Conservation (phyloP, 2,797 vertebrate genomes). For the Chrysocyon brachyurus region DNA sequence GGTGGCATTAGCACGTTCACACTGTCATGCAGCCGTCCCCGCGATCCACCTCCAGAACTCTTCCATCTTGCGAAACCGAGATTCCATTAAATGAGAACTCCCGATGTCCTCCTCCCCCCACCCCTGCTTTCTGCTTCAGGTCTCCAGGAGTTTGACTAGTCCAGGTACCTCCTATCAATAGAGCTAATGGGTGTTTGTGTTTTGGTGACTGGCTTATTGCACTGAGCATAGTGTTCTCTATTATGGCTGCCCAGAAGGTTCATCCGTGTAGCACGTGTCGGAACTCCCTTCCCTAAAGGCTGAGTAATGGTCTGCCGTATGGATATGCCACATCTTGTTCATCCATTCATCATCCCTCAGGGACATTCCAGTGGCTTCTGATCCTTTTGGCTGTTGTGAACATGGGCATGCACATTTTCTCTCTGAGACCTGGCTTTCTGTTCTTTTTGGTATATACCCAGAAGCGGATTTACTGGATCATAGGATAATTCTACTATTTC, state of each 20-base stretch:
- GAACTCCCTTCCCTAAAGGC: not conserved
- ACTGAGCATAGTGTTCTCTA: no score
- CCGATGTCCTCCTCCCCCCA: not conserved
- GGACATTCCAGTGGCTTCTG: not conserved
- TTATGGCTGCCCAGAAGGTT: not conserved
- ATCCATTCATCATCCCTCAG: not conserved
- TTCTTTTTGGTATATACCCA: not conserved
- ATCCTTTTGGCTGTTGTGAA: rapidly evolving
- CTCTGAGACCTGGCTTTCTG: not conserved
- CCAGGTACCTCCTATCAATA: not conserved
- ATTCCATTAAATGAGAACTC: not conserved
- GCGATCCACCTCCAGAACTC: not conserved
- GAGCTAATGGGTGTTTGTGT: not conserved
- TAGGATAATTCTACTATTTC: not conserved
- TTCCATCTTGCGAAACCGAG: not conserved
- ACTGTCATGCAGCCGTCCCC: not conserved
- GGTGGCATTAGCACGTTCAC: no score
- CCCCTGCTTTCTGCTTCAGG: not conserved
- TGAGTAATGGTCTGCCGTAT: not conserved
- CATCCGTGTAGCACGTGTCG: rapidly evolving
- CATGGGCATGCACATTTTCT: not conserved
- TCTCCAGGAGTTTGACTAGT: not conserved
- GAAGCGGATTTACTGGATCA: not conserved
- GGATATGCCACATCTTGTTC: not conserved
- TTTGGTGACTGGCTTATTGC: not conserved